Conservation (phyloP, 2,797 vertebrate genomes). For the Sphenopsis melanotis region DNA sequence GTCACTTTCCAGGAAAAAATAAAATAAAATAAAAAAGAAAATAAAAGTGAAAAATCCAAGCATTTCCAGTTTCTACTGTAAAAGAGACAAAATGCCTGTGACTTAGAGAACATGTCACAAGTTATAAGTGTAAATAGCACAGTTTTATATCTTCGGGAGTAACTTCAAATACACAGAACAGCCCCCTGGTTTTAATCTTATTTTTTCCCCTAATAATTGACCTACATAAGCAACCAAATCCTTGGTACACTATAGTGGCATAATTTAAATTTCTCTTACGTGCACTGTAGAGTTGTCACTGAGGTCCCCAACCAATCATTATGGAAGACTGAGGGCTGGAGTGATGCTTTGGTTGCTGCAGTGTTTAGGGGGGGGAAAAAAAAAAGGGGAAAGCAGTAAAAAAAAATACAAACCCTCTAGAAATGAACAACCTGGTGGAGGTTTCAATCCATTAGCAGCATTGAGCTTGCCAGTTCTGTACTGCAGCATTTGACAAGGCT, state of each 20-base stretch:
- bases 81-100: not conserved
- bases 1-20: not conserved
- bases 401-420: not conserved
- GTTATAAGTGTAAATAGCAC: conserved; percentile 26
- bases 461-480: conserved; percentile 59
- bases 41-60: not conserved
- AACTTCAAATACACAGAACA: conserved; percentile 1
- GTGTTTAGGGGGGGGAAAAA: not conserved
- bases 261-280: conserved; percentile 46
- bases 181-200: conserved; percentile 26
- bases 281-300: not conserved
- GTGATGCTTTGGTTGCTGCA: not conserved
- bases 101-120: conserved; percentile 43
- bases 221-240: conserved; percentile 32
- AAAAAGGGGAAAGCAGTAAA: fast-evolving
- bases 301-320: not conserved
- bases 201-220: conserved; percentile 46
- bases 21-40: not conserved
- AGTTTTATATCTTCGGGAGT: not conserved
- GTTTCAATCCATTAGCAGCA: conserved; percentile 64
- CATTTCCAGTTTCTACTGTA: not conserved
- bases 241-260: not conserved
- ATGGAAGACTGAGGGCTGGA: not conserved
- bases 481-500: conserved; percentile 52
- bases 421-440: conserved; percentile 66